Percentiles rank a stretch among this genome's conserved stretches.
Evolutionary conservation across 2,113 vertebrate genomes (phyloP).

Genomic region (Heliornis fulica): DNA sequence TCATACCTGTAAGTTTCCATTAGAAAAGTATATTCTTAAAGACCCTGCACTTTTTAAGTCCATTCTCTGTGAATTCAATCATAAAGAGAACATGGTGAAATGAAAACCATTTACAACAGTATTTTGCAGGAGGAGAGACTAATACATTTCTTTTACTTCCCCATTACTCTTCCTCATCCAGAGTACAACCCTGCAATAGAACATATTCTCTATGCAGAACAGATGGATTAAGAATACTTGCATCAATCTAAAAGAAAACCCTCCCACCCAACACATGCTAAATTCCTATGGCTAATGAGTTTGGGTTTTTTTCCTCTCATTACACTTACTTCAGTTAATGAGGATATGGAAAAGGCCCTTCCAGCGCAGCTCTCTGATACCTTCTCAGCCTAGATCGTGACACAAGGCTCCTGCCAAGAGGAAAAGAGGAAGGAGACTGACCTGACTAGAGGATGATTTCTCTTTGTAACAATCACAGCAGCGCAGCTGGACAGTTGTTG

Average conservation of each 20-base stretch:
- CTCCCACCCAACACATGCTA: background rate
- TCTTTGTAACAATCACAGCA: background rate
- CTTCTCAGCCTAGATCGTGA: background rate
- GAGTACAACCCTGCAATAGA: background rate
- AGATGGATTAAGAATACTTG: background rate
- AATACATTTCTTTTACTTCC: background rate
- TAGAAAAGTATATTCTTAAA: background rate
- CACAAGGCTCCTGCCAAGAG: background rate
- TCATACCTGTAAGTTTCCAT: background rate
- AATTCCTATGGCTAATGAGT: background rate
- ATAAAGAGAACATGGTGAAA: background rate
- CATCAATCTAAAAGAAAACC: background rate
- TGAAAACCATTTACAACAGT: background rate
- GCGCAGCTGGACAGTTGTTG: background rate
- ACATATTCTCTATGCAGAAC: background rate
- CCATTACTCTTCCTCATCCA: background rate
- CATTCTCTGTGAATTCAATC: background rate
- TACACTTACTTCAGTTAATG: background rate
- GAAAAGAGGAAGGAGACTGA: background rate
- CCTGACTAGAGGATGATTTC: background rate
- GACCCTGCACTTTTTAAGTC: background rate
- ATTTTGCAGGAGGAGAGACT: background rate
- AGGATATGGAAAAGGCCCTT: background rate
- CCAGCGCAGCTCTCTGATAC: background rate
- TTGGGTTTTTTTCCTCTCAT: rapidly evolving